Evolutionary conservation across 2,888 invertebrate genomes (phyloP).

Genomic region (Leptopilina syphax): DNA sequence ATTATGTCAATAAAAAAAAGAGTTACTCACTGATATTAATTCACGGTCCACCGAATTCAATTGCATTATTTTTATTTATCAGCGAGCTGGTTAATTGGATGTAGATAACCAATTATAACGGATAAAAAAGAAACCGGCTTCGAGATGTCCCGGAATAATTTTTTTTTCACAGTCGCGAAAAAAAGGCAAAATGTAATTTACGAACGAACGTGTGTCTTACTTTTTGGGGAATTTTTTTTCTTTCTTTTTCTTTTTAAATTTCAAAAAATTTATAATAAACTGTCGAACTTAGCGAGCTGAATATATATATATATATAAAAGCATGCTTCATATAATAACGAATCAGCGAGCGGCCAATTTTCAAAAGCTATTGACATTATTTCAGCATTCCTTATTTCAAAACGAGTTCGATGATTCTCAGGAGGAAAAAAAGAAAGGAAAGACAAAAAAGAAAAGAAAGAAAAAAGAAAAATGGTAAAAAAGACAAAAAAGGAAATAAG

Average conservation of each 20-base stretch:
- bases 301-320: background rate
- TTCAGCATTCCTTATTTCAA: background rate
- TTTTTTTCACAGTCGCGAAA: background rate
- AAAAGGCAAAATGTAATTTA: conserved; percentile 3
- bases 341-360: background rate
- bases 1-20: too few species aligned
- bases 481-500: background rate
- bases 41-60: conserved; percentile 9
- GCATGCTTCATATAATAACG: background rate
- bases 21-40: background rate
- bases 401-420: background rate
- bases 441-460: background rate
- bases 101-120: conserved; percentile 26
- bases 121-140: conserved; percentile 30
- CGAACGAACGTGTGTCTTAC: background rate
- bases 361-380: conserved; percentile 12
- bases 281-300: background rate
- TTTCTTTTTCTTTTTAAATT: background rate
- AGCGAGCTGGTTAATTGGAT: conserved; percentile 12
- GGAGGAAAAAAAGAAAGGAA: conserved; percentile 6
- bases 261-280: background rate
- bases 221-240: conserved; percentile 9
- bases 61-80: conserved; percentile 23
- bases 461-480: background rate
- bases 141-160: background rate